Evolutionary conservation across 2,113 vertebrate species (phyloP).

Genomic region (Brachyhypopomus occidentalis): DNA sequence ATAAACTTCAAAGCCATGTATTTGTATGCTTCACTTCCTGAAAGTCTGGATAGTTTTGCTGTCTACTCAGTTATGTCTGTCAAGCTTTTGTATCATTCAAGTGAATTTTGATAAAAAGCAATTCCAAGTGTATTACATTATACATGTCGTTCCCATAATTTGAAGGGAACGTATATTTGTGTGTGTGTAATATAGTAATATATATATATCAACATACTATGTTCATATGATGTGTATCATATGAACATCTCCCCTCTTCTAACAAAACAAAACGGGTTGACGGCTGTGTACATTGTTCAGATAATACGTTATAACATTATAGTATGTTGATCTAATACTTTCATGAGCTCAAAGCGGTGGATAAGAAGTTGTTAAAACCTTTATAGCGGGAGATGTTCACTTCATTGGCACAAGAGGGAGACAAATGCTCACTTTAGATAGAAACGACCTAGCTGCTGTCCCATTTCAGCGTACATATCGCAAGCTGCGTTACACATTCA

Average conservation of each 20-base stretch:
- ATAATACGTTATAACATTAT: not conserved
- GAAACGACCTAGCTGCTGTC: not conserved
- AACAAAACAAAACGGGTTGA: not conserved
- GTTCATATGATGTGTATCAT: too few relatives aligned
- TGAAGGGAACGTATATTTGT: not conserved
- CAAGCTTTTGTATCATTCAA: not conserved
- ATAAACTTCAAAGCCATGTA: conserved; percentile 21
- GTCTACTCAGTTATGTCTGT: not conserved
- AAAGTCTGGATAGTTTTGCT: not conserved
- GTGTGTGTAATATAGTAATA: too few relatives aligned
- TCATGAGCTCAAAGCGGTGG: conserved; percentile 3
- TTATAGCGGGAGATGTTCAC: not conserved
- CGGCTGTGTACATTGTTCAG: not conserved
- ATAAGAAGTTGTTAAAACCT: not conserved
- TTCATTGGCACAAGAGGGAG: conserved; percentile 51
- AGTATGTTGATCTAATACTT: not conserved
- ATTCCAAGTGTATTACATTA: not conserved
- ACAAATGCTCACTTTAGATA: conserved; percentile 39
- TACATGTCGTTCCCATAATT: conserved; percentile 16
- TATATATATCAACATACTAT: too few relatives aligned
- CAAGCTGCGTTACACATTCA: not conserved
- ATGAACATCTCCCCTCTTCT: not conserved
- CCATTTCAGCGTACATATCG: too few relatives aligned
- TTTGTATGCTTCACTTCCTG: not conserved
- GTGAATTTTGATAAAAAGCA: not conserved